A percentile compares a stretch with the other conserved stretches of the same genome.
Evolutionary conservation across 1,140 invertebrate species (phyloP).

Genomic region (Gryon sp.): DNA sequence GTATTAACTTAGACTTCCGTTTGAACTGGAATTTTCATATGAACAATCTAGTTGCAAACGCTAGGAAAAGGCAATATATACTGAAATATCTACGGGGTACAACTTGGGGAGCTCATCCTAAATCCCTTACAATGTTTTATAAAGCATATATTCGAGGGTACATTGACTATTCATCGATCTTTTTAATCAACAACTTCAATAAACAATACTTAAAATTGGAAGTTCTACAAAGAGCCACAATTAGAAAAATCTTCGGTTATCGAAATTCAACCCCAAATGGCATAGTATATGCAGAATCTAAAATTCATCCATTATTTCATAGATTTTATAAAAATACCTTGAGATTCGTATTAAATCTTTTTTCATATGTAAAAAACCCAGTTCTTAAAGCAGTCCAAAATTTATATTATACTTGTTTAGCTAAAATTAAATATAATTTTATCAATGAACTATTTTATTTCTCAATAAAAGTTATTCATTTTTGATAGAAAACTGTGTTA

Average conservation of each 20-base stretch:
- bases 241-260: slow-evolving; percentile 11
- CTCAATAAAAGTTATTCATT: neutral
- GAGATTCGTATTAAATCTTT: neutral
- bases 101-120: slow-evolving; percentile 40
- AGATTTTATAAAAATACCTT: neutral
- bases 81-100: slow-evolving; percentile 43
- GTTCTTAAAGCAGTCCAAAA: neutral
- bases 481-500: neutral
- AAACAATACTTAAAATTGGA: slow-evolving; percentile 4
- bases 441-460: neutral
- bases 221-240: slow-evolving; percentile 18
- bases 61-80: slow-evolving; percentile 5
- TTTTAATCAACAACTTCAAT: neutral
- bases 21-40: slow-evolving; percentile 19
- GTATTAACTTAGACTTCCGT: slow-evolving; percentile 17
- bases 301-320: too few relatives aligned
- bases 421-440: neutral
- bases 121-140: slow-evolving; percentile 13
- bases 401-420: neutral
- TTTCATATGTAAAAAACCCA: neutral
- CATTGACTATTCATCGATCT: slow-evolving; percentile 27
- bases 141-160: slow-evolving; percentile 17
- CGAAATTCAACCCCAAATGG: too few relatives aligned
- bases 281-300: too few relatives aligned
- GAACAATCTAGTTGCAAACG: neutral